Conservation (phyloP, 2,113 vertebrate species). For the Cinclus mexicanus region DNA sequence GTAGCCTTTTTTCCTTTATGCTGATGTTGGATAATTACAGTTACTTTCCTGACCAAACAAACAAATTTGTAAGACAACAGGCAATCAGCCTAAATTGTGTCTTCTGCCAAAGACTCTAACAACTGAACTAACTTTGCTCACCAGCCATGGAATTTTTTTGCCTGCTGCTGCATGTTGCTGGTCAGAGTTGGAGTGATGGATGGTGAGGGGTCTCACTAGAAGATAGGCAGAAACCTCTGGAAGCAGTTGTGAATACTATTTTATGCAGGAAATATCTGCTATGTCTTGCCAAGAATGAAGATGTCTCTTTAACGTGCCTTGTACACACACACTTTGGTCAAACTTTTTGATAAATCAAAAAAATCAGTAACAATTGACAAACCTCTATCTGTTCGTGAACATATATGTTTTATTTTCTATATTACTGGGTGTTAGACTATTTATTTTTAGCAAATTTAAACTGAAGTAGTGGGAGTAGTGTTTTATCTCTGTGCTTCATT, state of each 20-base stretch:
- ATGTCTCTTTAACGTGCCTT: not conserved
- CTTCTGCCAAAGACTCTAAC: not conserved
- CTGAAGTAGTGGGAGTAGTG: not conserved
- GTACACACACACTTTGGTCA: not conserved
- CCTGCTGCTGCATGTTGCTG: not conserved
- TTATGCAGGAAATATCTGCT: not conserved
- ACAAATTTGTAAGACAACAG: not conserved
- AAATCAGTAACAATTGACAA: not conserved
- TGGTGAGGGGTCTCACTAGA: not conserved
- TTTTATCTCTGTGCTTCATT: not conserved
- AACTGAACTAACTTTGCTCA: not conserved
- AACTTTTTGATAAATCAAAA: not conserved
- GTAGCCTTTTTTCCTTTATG: not conserved
- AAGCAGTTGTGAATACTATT: not conserved
- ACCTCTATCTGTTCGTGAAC: not conserved
- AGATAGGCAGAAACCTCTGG: not conserved
- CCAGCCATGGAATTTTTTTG: not conserved
- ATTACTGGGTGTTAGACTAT: not conserved
- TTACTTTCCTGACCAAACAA: not conserved
- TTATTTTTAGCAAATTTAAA: not conserved
- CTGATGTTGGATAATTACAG: not conserved
- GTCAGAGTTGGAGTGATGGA: not conserved
- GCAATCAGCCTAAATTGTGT: not conserved
- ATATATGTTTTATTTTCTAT: not conserved
- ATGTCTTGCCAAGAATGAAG: not conserved